Conservation (phyloP, 23 tunicate genomes). For the Botrylloides violaceus region DNA sequence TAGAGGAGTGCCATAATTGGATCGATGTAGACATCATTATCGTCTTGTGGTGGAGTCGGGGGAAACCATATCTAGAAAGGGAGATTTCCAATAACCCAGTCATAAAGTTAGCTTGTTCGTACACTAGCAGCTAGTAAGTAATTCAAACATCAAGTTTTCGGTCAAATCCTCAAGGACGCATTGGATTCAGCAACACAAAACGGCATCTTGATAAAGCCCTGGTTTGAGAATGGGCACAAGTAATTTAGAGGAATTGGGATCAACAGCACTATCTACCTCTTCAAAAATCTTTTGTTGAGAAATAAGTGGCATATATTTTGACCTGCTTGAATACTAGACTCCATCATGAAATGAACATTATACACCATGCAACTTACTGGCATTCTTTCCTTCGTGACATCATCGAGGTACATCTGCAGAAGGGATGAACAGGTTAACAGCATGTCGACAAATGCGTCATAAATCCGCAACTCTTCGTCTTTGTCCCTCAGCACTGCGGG, state of each 20-base stretch:
- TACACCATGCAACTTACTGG: constrained; percentile 56
- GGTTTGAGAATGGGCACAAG: too few species aligned
- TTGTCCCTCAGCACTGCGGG: not conserved
- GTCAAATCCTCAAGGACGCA: too few species aligned
- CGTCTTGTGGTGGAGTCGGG: constrained; percentile 91
- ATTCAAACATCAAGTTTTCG: not conserved
- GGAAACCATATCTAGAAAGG: constrained; percentile 68
- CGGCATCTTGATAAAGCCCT: too few species aligned
- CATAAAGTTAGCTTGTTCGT: not conserved
- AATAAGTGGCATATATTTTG: too few species aligned
- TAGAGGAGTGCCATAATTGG: constrained; percentile 34
- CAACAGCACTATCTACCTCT: too few species aligned
- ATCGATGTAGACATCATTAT: constrained; percentile 60
- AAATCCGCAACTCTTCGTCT: not conserved
- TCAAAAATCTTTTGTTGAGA: too few species aligned
- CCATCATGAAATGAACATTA: too few species aligned
- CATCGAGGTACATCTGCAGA: constrained; percentile 56
- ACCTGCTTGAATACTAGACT: too few species aligned
- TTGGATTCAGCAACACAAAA: too few species aligned
- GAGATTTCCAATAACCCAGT: not conserved
- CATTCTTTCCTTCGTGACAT: constrained; percentile 63
- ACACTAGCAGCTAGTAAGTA: not conserved
- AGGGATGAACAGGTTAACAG: not conserved
- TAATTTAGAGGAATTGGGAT: too few species aligned
- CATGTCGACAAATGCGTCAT: constrained; percentile 1